phyloP scores from a whole-genome alignment of 2,888 invertebrate species.

The Pherbina coryleti region DNA sequence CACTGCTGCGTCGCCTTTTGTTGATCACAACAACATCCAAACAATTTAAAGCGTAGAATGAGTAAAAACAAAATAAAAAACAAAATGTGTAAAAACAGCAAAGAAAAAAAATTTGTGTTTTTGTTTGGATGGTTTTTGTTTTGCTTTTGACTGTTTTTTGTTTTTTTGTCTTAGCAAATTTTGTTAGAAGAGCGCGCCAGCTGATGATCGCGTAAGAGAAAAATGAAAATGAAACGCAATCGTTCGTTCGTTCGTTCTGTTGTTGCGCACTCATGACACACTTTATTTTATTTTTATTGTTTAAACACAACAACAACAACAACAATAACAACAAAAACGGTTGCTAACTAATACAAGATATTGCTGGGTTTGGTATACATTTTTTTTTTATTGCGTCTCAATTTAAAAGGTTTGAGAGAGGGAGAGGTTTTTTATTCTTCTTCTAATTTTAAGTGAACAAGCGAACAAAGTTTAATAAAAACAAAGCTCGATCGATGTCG shows the following conservation, averaged over 20 bases:
- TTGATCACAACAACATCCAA: neutral
- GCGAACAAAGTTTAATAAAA: too few relatives aligned
- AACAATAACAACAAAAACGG: neutral
- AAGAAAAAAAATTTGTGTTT: neutral
- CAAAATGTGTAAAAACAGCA: neutral
- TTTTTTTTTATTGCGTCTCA: neutral
- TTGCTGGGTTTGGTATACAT: too few relatives aligned
- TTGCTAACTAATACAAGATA: too few relatives aligned
- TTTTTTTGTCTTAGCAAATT: neutral
- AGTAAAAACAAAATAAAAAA: neutral
- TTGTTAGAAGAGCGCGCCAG: neutral
- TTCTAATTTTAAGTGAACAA: too few relatives aligned
- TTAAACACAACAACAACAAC: slow-evolving; percentile 6
- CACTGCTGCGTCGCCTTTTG: neutral
- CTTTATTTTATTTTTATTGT: slow-evolving; percentile 19
- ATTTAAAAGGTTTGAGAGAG: neutral
- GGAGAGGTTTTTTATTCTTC: neutral
- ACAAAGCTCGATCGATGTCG: too few relatives aligned
- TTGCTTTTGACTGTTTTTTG: neutral
- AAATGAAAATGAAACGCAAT: neutral
- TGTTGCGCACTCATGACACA: slow-evolving; percentile 31
- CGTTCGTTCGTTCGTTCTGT: neutral
- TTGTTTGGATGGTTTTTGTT: neutral
- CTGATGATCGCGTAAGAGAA: neutral
- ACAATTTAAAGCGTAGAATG: neutral